Evolutionary conservation across 2,888 invertebrate species (phyloP), one percentile per base, ranked within the genome.

Genomic region (Spodoptera picta): DNA sequence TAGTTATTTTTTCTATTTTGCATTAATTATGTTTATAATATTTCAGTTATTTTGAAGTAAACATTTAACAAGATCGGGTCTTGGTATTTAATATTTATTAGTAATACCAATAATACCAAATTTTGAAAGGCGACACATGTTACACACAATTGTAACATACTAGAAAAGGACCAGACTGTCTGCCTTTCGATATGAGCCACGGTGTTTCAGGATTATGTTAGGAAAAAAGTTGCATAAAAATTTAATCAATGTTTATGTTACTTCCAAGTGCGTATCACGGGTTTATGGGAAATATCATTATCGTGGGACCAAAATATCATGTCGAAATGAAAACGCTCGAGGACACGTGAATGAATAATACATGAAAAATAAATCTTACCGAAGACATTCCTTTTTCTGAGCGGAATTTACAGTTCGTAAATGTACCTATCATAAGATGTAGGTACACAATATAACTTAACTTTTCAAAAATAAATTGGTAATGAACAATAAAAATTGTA

Each of bases 311-410:
- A 84, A 91, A 91, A 92, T 90, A 89, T 88, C 86, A 87, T 86
- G 86, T 86, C 85, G 84, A 90, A 92, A 92, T 92, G 91, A 91
- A 92, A 92, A 90, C 85, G 86, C 89, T 89, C 84, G 87, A 90
- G 87, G 91, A 91, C 89, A 90, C 86, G 83, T 87, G 86, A 87
- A 92, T 93, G 92, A 93, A 93, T 93, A 92, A 94, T 90, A 88
- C 92, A 93, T 92, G 91, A 91, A 91, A 90, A 87, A 91, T 92
- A 92, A 92, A 93, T 93, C 92, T 91, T 88, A 88, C 81, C 77
- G 75, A 84, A 85, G 85, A 86, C 84, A 80, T 89, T 87, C 87
- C 85, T 90, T 80, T 81, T 87, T 84, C 85, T 78, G 86, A 85
- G 85, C 85, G 76, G 84, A 90, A 87, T 90, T 89, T 87, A 85